A percentile compares a stretch with the other conserved stretches of the same genome.
Conservation (phyloP, 2,797 vertebrate genomes). For the Microcaecilia unicolor region DNA sequence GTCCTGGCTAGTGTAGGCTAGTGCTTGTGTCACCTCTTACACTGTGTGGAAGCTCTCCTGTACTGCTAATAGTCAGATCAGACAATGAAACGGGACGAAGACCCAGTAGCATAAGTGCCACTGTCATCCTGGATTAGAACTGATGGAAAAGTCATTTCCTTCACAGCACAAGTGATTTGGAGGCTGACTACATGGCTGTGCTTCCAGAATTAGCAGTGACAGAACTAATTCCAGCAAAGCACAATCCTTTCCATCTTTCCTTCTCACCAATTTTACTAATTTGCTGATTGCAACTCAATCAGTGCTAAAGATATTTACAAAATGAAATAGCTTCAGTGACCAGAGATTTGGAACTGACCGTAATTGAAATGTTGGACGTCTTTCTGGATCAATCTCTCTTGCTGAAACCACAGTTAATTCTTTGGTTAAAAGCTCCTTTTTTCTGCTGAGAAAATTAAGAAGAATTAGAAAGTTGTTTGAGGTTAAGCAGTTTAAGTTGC, state of each 20-base stretch:
- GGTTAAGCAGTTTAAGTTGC: too few relatives aligned
- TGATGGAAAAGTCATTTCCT: conserved; percentile 48
- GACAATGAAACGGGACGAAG: conserved; percentile 39
- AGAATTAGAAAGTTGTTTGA: too few relatives aligned
- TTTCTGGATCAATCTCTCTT: too few relatives aligned
- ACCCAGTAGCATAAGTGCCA: conserved; percentile 40
- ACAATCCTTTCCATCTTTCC: conserved; percentile 27
- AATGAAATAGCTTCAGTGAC: conserved; percentile 24
- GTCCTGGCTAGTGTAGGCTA: too few relatives aligned
- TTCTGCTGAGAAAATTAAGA: too few relatives aligned
- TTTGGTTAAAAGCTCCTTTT: too few relatives aligned
- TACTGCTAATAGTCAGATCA: too few relatives aligned
- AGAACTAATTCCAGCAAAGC: conserved; percentile 37
- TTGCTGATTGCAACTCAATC: conserved; percentile 37
- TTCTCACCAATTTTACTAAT: conserved; percentile 27
- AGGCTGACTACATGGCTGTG: conserved; percentile 36
- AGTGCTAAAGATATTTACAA: conserved; percentile 23
- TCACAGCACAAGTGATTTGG: conserved; percentile 29
- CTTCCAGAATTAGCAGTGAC: conserved; percentile 43
- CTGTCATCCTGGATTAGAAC: conserved; percentile 47
- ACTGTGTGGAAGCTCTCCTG: conserved; percentile 25
- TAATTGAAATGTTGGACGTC: too few relatives aligned
- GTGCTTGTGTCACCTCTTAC: too few relatives aligned
- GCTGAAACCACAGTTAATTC: too few relatives aligned
- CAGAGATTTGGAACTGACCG: too few relatives aligned